Base-by-base conservation (phyloP, 2,113 vertebrate species). In the Neolamprologus variostigma region DNA sequence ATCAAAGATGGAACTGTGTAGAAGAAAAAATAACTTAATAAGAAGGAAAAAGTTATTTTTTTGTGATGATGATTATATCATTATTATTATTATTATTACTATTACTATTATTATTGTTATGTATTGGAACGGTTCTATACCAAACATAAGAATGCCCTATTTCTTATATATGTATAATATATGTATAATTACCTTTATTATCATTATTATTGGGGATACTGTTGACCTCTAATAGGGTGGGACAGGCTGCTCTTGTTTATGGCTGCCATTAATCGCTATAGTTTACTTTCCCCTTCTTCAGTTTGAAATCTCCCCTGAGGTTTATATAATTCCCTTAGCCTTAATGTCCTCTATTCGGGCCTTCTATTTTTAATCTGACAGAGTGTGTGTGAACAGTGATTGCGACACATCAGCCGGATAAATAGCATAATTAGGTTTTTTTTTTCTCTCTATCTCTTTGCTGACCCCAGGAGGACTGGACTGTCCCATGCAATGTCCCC, bases 201-300 rank as follows among this genome's bases (percentile, higher is more conserved):
- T 89, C 71, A 85, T 83, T 93, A 92, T 78, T 59, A 66, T 53
- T 88, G 79, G 51, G 80, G 81, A 89, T 92, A 81, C 66, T 90
- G 85, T 88, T 93, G 92, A 92, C 92, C 94, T 94, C 91, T 71
- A 93, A 66, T 88, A 92, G 90, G 88, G 86, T 90, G 86, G 91
- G 92, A 87, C 90, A 91, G 90, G 91, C 86, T 93, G 93, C 89
- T 94, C 87, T 90, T 94, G 89, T 95, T 95, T 93, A 94, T 93
- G 92, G 93, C 91, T 86, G 87, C 92, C 95, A 97, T 97, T 96
- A 97, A 97, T 96, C 96, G 95, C 93, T 89, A 95, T 96, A 95
- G 96, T 97, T 96, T 96, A 94, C 94, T 95, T 96, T 95, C 91
- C 89, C 87, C 93, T 87, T 92, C 93, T 95, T 90, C 93, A 91